Conservation (phyloP, 2,113 vertebrate genomes). For the Pelecanoides urinatrix region DNA sequence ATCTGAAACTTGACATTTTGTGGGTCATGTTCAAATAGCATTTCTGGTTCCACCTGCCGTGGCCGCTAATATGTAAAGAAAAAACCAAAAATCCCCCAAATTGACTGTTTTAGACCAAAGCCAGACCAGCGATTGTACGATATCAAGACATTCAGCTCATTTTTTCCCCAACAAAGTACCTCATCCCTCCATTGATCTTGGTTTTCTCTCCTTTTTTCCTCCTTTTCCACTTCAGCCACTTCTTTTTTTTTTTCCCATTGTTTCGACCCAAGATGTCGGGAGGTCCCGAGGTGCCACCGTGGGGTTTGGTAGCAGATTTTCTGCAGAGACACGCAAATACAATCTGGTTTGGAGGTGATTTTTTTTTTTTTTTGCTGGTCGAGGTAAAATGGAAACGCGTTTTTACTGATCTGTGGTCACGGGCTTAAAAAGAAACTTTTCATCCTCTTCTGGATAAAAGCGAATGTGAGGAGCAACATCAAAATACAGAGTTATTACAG, state of each 20-base stretch:
- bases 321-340: background rate
- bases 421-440: background rate
- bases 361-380: background rate
- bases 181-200: background rate
- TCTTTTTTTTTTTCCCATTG: background rate
- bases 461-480: background rate
- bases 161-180: background rate
- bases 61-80: no score
- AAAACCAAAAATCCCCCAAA: background rate
- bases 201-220: background rate
- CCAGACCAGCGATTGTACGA: background rate
- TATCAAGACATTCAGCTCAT: background rate
- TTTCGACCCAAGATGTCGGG: background rate
- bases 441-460: background rate
- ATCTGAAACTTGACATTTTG: background rate
- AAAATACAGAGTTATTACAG: background rate
- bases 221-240: background rate
- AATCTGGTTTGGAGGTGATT: background rate
- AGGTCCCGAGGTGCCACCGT: background rate
- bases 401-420: background rate
- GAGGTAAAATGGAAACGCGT: background rate
- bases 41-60: background rate
- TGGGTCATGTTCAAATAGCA: background rate
- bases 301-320: background rate
- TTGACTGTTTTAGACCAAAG: background rate